Evolutionary conservation across 1,140 invertebrate species (phyloP).

Genomic region (Brachionus sp.): DNA sequence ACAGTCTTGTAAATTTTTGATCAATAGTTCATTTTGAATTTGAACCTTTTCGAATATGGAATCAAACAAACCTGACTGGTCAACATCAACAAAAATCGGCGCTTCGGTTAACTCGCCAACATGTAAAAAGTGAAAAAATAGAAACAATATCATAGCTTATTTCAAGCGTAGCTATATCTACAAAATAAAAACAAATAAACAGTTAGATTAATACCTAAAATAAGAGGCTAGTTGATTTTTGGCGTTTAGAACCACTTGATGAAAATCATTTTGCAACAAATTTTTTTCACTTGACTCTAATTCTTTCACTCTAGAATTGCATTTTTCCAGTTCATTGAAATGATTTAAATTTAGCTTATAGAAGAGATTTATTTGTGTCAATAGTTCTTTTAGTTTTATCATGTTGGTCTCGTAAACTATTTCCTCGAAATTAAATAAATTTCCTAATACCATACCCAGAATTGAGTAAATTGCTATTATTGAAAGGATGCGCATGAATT

Average conservation of each 20-base stretch:
- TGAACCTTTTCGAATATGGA: conserved; percentile 15
- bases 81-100: neutral
- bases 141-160: neutral
- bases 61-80: neutral
- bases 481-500: conserved; percentile 59
- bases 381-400: neutral
- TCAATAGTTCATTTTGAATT: conserved; percentile 11
- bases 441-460: neutral
- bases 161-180: conserved; percentile 12
- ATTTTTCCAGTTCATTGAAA: neutral
- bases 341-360: neutral
- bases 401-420: neutral
- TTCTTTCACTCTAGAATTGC: neutral
- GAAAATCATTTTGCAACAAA: neutral
- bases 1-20: neutral
- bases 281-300: neutral
- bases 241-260: neutral
- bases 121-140: neutral
- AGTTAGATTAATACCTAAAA: conserved; percentile 6
- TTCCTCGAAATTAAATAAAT: neutral
- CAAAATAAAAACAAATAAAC: neutral
- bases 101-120: neutral
- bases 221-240: neutral
- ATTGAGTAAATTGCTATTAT: neutral
- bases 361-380: neutral